Percentiles rank a stretch among this genome's conserved stretches.
Evolutionary conservation across 2,797 vertebrate species (phyloP).

Genomic region (Pangasius larnaudii): DNA sequence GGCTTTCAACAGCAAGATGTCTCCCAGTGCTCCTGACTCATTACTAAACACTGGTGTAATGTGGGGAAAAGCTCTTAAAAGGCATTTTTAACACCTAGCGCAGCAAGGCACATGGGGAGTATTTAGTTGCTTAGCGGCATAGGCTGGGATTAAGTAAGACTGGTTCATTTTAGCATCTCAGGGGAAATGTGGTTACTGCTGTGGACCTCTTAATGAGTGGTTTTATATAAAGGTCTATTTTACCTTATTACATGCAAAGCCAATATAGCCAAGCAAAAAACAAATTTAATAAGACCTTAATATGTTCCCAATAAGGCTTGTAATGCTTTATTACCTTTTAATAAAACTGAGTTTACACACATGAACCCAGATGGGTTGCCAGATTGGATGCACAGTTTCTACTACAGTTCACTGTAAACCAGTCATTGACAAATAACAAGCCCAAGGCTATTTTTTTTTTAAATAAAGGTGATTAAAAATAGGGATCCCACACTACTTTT

Average conservation of each 20-base stretch:
- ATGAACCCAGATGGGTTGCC: not conserved
- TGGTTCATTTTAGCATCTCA: slow-evolving; percentile 32
- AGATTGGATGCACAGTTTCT: not conserved
- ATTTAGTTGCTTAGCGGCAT: slow-evolving; percentile 31
- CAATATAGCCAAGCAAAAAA: slow-evolving; percentile 1
- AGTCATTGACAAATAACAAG: not conserved
- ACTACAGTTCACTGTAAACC: not conserved
- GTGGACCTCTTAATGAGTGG: slow-evolving; percentile 19
- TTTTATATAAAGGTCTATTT: slow-evolving; percentile 25
- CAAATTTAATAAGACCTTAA: not conserved
- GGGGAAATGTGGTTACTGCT: slow-evolving; percentile 28
- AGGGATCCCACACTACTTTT: not conserved
- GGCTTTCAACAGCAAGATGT: slow-evolving; percentile 39
- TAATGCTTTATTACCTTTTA: slow-evolving; percentile 27
- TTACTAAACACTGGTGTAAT: slow-evolving; percentile 36
- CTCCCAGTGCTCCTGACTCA: slow-evolving; percentile 42
- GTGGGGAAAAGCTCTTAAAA: slow-evolving; percentile 41
- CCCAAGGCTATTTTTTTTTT: not conserved
- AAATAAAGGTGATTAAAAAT: not conserved
- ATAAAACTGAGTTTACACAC: slow-evolving; percentile 5
- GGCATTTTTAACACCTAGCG: slow-evolving; percentile 44
- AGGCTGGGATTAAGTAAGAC: slow-evolving; percentile 39
- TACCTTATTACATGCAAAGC: slow-evolving; percentile 15
- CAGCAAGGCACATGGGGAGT: slow-evolving; percentile 33
- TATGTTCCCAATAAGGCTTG: slow-evolving; percentile 1